Evolutionary conservation across 2,797 vertebrate genomes (phyloP).

Genomic region (Sebastes oblongus): DNA sequence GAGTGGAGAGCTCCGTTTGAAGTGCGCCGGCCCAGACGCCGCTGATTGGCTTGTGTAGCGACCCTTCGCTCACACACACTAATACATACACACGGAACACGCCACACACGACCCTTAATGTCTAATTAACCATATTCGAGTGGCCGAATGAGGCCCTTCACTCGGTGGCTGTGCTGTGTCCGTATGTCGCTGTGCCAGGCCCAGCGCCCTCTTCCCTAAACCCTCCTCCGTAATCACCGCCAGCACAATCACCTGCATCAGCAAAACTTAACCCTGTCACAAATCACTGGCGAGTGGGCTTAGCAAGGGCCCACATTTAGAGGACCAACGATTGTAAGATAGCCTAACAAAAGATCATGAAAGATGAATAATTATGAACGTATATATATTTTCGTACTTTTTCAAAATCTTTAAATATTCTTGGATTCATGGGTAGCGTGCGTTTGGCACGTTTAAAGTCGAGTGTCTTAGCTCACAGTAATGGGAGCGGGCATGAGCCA

Average conservation of each 20-base stretch:
- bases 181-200: slow-evolving; percentile 20
- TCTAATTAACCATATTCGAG: slow-evolving; percentile 53
- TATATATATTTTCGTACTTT: not conserved
- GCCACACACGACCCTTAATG: slow-evolving; percentile 33
- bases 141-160: slow-evolving; percentile 54
- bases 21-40: slow-evolving; percentile 58
- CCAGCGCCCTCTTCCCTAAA: slow-evolving; percentile 15
- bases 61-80: slow-evolving; percentile 31
- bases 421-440: not conserved
- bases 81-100: slow-evolving; percentile 1
- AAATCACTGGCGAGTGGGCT: slow-evolving; percentile 50
- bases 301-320: slow-evolving; percentile 13
- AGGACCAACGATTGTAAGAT: slow-evolving; percentile 2
- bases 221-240: slow-evolving; percentile 57
- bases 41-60: slow-evolving; percentile 62
- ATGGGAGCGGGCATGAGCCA: slow-evolving; percentile 31
- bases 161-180: slow-evolving; percentile 23
- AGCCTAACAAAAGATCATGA: not conserved
- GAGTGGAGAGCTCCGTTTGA: slow-evolving; percentile 67
- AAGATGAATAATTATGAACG: not conserved
- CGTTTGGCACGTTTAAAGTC: not conserved
- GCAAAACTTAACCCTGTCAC: slow-evolving; percentile 52
- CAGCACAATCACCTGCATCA: slow-evolving; percentile 59
- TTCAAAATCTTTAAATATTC: not conserved
- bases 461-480: slow-evolving; percentile 20